Percentiles rank a stretch among this genome's conserved stretches.
Conservation (phyloP, 1,140 invertebrate genomes). For the Oryctes rhinoceros region DNA sequence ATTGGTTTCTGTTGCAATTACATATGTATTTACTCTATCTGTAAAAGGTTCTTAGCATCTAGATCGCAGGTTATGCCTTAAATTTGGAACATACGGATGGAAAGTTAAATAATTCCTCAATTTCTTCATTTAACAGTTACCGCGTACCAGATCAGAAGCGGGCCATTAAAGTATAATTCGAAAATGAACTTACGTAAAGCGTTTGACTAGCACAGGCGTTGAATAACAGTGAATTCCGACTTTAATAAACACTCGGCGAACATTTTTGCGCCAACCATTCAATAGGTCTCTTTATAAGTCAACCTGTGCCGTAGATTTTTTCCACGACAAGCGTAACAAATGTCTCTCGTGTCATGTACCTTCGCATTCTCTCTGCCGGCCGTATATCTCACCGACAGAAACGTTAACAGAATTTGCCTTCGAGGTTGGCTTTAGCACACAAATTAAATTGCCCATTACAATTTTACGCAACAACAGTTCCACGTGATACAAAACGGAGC, state of each 20-base stretch:
- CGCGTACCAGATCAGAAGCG: too few species aligned
- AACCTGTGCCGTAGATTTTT: background rate
- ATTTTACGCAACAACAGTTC: slow-evolving; percentile 18
- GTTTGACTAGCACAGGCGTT: background rate
- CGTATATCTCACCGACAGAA: background rate
- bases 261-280: background rate
- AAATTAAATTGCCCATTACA: slow-evolving; percentile 10
- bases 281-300: background rate
- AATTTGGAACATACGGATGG: too few species aligned
- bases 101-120: too few species aligned
- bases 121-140: too few species aligned
- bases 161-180: too few species aligned
- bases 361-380: background rate
- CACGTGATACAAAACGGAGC: background rate
- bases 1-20: too few species aligned
- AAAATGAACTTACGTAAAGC: too few species aligned
- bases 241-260: background rate
- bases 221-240: background rate
- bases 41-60: too few species aligned
- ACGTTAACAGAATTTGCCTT: slow-evolving; percentile 13
- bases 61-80: too few species aligned
- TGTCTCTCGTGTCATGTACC: background rate
- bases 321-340: background rate
- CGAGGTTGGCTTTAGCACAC: background rate
- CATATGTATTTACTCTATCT: too few species aligned